Evolutionary conservation across 2,888 invertebrate species (phyloP).

Genomic region (Punctoribates punctum): DNA sequence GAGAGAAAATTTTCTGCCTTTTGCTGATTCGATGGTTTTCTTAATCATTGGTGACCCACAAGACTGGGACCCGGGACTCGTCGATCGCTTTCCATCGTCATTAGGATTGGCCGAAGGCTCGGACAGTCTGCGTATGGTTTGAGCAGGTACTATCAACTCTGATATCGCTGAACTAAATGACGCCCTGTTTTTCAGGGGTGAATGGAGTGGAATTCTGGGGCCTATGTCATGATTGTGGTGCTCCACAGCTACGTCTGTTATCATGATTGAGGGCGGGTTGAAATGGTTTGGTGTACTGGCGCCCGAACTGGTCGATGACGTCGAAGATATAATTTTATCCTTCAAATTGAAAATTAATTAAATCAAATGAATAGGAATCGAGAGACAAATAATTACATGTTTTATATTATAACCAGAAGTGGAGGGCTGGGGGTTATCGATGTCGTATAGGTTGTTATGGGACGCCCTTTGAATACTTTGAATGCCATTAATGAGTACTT

Average conservation of each 20-base stretch:
- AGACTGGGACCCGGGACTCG: constrained; percentile 23
- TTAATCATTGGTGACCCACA: constrained; percentile 25
- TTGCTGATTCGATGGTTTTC: constrained; percentile 17
- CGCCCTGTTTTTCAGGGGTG: not conserved
- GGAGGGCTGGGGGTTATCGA: constrained; percentile 10
- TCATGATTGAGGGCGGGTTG: constrained; percentile 37
- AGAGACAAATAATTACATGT: not conserved
- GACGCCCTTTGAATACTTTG: constrained; percentile 30
- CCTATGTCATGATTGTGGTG: not conserved
- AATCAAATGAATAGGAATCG: not conserved
- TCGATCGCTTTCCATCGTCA: not conserved
- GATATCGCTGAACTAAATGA: not conserved
- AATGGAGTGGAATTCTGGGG: not conserved
- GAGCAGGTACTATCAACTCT: constrained; percentile 12
- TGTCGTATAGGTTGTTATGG: not conserved
- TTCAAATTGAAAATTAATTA: not conserved
- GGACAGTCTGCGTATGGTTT: not conserved
- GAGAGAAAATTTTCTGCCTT: constrained; percentile 47
- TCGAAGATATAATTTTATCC: not conserved
- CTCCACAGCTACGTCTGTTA: constrained; percentile 37
- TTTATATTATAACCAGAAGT: constrained; percentile 18
- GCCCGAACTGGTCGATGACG: constrained; percentile 18
- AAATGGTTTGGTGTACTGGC: constrained; percentile 26
- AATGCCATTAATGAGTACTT: constrained; percentile 22
- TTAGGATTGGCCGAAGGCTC: constrained; percentile 3